Evolutionary conservation across 2,888 invertebrate species (phyloP).

Genomic region (Scelioninae gen. 2): DNA sequence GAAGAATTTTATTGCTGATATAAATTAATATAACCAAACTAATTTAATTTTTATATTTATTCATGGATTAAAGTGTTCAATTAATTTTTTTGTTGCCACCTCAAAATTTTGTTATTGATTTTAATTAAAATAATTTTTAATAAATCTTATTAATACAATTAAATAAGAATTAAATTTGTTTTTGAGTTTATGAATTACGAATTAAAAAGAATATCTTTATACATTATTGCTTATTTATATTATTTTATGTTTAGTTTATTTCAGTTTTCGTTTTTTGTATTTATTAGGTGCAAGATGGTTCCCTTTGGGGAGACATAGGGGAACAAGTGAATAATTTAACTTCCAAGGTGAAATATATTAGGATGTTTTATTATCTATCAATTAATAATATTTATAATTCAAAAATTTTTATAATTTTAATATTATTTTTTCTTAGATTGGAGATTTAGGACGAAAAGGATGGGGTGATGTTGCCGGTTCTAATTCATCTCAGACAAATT

Average conservation of each 20-base stretch:
- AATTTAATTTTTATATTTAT: too few species aligned
- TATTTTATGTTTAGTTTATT: conserved; percentile 46
- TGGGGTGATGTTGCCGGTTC: conserved; percentile 80
- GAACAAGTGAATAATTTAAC: conserved; percentile 80
- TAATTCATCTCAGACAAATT: conserved; percentile 75
- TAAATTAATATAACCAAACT: too few species aligned
- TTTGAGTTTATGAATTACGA: too few species aligned
- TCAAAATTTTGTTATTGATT: background rate
- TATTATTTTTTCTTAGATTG: too few species aligned
- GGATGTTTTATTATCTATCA: conserved; percentile 12
- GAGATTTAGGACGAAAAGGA: conserved; percentile 82
- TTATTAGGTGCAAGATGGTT: conserved; percentile 83
- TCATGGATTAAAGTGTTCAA: too few species aligned
- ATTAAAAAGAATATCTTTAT: too few species aligned
- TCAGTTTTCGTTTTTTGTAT: conserved; percentile 61
- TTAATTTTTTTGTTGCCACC: too few species aligned
- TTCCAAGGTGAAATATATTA: conserved; percentile 78
- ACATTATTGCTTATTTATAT: conserved; percentile 14
- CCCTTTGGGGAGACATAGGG: conserved; percentile 81
- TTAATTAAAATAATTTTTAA: conserved; percentile 4
- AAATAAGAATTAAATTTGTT: too few species aligned
- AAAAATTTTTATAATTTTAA: conserved; percentile 39
- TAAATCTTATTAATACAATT: conserved; percentile 11
- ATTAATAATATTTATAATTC: background rate
- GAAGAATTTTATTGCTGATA: too few species aligned